A percentile compares a stretch with the other conserved stretches of the same genome.
Evolutionary conservation across 2,113 vertebrate species (phyloP).

Genomic region (Strix aluco): DNA sequence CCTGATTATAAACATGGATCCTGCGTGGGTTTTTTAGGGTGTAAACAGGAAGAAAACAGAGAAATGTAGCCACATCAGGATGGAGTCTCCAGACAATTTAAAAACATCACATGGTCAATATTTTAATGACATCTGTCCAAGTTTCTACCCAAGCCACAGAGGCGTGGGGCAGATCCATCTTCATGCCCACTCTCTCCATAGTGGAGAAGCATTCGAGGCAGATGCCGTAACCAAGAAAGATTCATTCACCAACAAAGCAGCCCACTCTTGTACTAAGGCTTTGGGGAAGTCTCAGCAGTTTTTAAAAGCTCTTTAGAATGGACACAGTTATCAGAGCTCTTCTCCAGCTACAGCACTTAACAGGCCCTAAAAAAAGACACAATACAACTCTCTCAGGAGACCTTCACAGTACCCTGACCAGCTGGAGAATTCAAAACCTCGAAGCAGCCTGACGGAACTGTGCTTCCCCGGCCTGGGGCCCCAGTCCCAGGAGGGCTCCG

Average conservation of each 20-base stretch:
- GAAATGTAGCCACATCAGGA: background rate
- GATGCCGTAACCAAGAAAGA: background rate
- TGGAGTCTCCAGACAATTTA: background rate
- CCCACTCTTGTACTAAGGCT: background rate
- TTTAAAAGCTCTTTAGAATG: background rate
- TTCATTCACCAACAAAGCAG: background rate
- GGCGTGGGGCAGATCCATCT: background rate
- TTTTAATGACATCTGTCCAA: background rate
- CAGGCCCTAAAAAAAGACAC: conserved; percentile 43
- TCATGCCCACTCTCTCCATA: background rate
- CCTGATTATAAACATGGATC: background rate
- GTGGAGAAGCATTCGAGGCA: background rate
- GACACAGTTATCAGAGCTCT: background rate
- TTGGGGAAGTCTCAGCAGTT: background rate
- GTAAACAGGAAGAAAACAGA: conserved; percentile 35
- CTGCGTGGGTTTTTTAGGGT: background rate
- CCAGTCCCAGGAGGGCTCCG: background rate
- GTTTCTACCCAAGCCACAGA: background rate
- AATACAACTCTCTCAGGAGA: background rate
- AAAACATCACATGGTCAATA: background rate
- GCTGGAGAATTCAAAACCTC: conserved; percentile 31
- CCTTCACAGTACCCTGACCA: background rate
- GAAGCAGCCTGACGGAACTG: background rate
- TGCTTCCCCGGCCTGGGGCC: background rate
- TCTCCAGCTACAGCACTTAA: conserved; percentile 29